Evolutionary conservation across 2,888 invertebrate species (phyloP).

Genomic region (Zygothrica quintamaculata): DNA sequence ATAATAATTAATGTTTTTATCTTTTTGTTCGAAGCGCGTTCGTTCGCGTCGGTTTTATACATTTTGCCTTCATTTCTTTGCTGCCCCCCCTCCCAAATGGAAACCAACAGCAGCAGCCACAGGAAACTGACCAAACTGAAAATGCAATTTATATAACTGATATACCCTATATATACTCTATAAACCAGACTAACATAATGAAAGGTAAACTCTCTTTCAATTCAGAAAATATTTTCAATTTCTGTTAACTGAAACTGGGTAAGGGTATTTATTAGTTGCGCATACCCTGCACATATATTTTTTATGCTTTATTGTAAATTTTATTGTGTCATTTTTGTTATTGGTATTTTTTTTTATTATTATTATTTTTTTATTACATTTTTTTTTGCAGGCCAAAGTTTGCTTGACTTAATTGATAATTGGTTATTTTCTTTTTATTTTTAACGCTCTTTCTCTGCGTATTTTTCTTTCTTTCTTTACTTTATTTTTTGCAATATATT

Average conservation of each 20-base stretch:
- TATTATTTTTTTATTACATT: too few species aligned
- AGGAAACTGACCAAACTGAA: slow-evolving; percentile 69
- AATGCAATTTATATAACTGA: slow-evolving; percentile 55
- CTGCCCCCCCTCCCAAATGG: slow-evolving; percentile 18
- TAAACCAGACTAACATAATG: neutral
- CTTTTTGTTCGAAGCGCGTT: slow-evolving; percentile 63
- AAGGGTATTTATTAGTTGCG: slow-evolving; percentile 9
- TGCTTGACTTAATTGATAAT: slow-evolving; percentile 82
- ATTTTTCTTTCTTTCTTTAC: slow-evolving; percentile 13
- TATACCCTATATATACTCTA: slow-evolving; percentile 38
- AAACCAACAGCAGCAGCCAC: slow-evolving; percentile 43
- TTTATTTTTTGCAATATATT: slow-evolving; percentile 55
- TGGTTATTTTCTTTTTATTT: slow-evolving; percentile 55
- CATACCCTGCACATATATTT: neutral
- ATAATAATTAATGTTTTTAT: slow-evolving; percentile 84
- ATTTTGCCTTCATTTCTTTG: slow-evolving; percentile 15
- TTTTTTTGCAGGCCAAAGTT: slow-evolving; percentile 56
- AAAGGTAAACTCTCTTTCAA: too few species aligned
- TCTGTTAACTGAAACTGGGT: neutral
- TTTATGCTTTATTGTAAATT: slow-evolving; percentile 41
- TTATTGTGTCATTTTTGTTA: slow-evolving; percentile 41
- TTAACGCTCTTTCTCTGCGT: neutral
- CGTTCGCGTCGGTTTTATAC: slow-evolving; percentile 29
- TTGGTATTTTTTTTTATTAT: slow-evolving; percentile 70
- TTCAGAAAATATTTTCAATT: neutral